phyloP scores from a whole-genome alignment of 2,113 vertebrate species.

The Brachypodius melanocephalos region DNA sequence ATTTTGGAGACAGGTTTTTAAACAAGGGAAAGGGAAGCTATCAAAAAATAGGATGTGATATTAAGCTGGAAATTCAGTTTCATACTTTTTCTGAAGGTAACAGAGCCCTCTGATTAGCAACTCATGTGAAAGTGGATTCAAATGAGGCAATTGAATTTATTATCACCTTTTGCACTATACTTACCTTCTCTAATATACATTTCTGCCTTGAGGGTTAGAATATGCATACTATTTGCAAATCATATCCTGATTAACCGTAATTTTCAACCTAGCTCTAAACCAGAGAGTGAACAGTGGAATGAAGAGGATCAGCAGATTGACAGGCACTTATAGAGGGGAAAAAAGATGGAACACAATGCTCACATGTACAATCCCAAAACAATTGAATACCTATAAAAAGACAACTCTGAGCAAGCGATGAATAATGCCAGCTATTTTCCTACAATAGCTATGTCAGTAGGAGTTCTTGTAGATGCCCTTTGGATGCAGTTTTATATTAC shows the following conservation, averaged over 20 bases:
- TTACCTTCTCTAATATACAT: not conserved
- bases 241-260: not conserved
- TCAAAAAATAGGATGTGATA: not conserved
- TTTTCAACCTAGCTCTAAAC: not conserved
- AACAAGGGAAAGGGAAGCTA: not conserved
- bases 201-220: not conserved
- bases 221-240: not conserved
- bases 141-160: not conserved
- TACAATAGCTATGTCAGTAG: not conserved
- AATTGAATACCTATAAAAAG: slow-evolving; percentile 4
- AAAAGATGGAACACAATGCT: not conserved
- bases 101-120: not conserved
- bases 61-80: not conserved
- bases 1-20: not conserved
- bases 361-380: not conserved
- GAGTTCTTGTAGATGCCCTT: not conserved
- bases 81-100: not conserved
- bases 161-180: not conserved
- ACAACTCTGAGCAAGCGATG: not conserved
- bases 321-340: accelerated
- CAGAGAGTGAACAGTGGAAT: not conserved
- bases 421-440: not conserved
- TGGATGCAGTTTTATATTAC: not conserved
- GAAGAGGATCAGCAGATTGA: not conserved
- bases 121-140: not conserved